A percentile compares a stretch with the other conserved stretches of the same genome.
Evolutionary conservation across 2,888 invertebrate species (phyloP).

Genomic region (Cremastinae sp.): DNA sequence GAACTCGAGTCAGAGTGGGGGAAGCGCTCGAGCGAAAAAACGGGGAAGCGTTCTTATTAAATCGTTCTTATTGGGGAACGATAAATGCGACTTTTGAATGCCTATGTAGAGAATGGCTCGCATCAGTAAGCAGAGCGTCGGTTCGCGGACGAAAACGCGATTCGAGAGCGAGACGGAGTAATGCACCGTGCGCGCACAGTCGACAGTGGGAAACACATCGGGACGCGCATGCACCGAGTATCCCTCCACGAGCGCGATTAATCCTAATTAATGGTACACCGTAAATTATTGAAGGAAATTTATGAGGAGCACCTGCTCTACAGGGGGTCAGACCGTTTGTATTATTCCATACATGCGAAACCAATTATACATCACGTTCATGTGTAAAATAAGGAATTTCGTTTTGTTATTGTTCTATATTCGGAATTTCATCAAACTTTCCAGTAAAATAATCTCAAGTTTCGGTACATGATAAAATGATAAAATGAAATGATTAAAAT

Average conservation of each 20-base stretch:
- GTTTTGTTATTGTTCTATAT: too few relatives aligned
- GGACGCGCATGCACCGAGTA: constrained; percentile 1
- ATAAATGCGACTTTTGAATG: too few relatives aligned
- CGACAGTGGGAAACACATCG: background rate
- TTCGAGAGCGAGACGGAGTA: constrained; percentile 24
- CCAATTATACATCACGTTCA: background rate
- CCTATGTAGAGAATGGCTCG: too few relatives aligned
- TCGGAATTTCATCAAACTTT: too few relatives aligned
- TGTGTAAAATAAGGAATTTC: background rate
- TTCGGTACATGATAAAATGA: too few relatives aligned
- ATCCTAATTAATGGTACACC: constrained; percentile 58
- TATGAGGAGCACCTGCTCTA: constrained; percentile 55
- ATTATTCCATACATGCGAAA: background rate
- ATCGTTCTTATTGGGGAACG: too few relatives aligned
- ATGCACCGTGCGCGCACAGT: constrained; percentile 28
- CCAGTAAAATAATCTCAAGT: too few relatives aligned
- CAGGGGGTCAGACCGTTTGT: constrained; percentile 45
- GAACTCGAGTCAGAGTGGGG: too few relatives aligned
- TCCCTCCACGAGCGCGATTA: constrained; percentile 48
- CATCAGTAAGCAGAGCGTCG: constrained; percentile 23
- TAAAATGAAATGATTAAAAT: too few relatives aligned
- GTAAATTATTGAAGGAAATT: constrained; percentile 59
- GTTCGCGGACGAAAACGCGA: background rate
- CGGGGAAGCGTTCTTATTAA: too few relatives aligned
- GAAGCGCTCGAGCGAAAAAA: too few relatives aligned